Conservation (phyloP, 1,140 invertebrate genomes). For the Micrasema longulum region DNA sequence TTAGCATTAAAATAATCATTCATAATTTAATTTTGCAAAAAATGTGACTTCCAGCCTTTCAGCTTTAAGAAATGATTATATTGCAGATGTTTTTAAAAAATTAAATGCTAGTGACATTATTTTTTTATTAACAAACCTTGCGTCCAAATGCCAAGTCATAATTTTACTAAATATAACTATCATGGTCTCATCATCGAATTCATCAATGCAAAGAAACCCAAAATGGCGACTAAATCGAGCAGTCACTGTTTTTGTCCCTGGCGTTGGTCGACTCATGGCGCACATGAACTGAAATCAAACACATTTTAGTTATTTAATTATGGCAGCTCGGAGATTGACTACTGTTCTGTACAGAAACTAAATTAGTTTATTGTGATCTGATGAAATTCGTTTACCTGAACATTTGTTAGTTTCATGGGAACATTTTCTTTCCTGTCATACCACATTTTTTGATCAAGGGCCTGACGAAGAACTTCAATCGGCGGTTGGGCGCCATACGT, state of each 20-base stretch:
- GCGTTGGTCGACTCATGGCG: constrained; percentile 88
- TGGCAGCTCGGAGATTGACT: too few species aligned
- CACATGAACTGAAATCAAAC: constrained; percentile 75
- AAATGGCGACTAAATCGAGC: constrained; percentile 92
- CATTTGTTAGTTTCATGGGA: constrained; percentile 88
- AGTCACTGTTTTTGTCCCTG: constrained; percentile 86
- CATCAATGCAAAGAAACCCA: constrained; percentile 89
- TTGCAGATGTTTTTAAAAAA: too few species aligned
- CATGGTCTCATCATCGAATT: constrained; percentile 89
- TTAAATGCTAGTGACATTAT: too few species aligned
- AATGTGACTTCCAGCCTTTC: too few species aligned
- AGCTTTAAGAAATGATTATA: too few species aligned
- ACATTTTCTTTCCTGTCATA: constrained; percentile 91
- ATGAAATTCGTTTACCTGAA: too few species aligned
- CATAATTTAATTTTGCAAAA: too few species aligned
- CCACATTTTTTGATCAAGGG: constrained; percentile 92
- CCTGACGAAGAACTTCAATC: constrained; percentile 90
- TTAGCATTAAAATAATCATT: too few species aligned
- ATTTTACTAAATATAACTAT: constrained; percentile 91
- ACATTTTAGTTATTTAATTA: too few species aligned
- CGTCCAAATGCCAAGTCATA: constrained; percentile 94
- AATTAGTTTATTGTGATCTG: neutral
- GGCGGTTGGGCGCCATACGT: constrained; percentile 92
- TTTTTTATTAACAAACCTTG: constrained; percentile 68
- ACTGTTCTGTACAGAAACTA: too few species aligned